phyloP scores from a whole-genome alignment of 2,113 vertebrate genomes.

The Mesitornis unicolor region DNA sequence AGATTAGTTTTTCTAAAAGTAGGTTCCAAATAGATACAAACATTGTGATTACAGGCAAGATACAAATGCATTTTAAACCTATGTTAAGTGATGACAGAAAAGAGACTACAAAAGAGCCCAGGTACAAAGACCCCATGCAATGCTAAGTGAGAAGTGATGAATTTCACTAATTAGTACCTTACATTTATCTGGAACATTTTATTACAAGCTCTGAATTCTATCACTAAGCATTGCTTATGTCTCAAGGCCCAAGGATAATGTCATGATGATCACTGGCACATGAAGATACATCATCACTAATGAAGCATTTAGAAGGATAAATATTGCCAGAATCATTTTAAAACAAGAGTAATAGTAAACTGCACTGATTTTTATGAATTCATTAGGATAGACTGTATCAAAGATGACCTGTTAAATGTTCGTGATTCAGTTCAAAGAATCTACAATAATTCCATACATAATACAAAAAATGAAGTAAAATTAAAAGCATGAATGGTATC shows the following conservation, averaged over 20 bases:
- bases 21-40: neutral
- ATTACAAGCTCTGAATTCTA: neutral
- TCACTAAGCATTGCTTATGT: neutral
- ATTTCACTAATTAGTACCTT: neutral
- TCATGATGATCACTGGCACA: neutral
- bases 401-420: neutral
- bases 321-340: neutral
- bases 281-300: neutral
- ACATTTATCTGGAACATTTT: neutral
- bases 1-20: neutral
- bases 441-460: neutral
- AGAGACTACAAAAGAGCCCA: neutral
- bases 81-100: neutral
- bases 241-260: neutral
- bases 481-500: neutral
- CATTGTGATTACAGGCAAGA: neutral
- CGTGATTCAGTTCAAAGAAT: neutral
- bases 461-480: neutral
- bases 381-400: neutral
- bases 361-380: neutral
- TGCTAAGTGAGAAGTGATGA: neutral
- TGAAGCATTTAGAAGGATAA: neutral
- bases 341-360: neutral
- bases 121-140: accelerated
- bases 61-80: neutral